Percentiles rank a stretch among this genome's conserved stretches.
phyloP scores from a whole-genome alignment of 2,113 vertebrate species.

The Dendropsophus ebraccatus region DNA sequence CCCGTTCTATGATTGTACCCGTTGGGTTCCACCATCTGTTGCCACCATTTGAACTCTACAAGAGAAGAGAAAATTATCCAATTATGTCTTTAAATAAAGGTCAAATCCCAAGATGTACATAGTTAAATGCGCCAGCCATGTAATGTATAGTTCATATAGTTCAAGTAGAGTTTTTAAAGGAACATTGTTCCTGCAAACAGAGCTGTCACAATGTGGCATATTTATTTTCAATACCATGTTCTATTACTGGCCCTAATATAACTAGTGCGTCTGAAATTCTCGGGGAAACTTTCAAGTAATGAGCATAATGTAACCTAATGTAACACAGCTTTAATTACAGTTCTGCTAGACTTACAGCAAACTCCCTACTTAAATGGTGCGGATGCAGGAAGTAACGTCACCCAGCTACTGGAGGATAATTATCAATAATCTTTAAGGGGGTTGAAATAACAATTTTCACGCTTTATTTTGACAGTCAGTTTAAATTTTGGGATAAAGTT shows the following conservation, averaged over 20 bases:
- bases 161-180: not conserved
- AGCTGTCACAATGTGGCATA: not conserved
- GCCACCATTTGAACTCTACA: not conserved
- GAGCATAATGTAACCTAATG: not conserved
- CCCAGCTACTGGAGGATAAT: slow-evolving; percentile 19
- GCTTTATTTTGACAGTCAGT: slow-evolving; percentile 50
- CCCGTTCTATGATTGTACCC: not conserved
- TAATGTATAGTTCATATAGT: not conserved
- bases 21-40: not conserved
- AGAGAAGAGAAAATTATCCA: not conserved
- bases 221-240: not conserved
- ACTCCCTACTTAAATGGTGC: not conserved
- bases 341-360: not conserved
- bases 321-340: slow-evolving; percentile 6
- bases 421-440: slow-evolving; percentile 32
- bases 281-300: not conserved
- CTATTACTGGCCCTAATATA: not conserved
- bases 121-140: not conserved
- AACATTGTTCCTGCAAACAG: not conserved
- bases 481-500: slow-evolving; percentile 48
- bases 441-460: slow-evolving; percentile 35
- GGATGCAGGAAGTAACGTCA: not conserved
- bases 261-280: not conserved
- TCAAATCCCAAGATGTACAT: not conserved
- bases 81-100: not conserved